Evolutionary conservation across 2,797 vertebrate species (phyloP), one percentile per base, ranked within the genome.

Genomic region (Hippocampus kuda): DNA sequence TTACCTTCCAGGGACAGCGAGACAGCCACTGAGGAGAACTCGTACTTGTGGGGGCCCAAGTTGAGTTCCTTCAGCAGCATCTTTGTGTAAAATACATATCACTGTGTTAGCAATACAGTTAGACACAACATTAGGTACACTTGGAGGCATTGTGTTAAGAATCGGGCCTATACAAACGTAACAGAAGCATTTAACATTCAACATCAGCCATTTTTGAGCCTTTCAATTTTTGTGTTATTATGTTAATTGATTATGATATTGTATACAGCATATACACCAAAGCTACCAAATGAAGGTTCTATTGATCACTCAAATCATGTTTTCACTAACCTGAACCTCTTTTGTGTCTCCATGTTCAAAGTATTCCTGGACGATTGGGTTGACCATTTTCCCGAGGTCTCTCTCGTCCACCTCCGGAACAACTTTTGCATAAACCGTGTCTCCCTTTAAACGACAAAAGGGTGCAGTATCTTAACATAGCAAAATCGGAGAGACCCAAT

Each of bases 261-360:
- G 6, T 38, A 7, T 38, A 38, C 34, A 38, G 34, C 34, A 38
- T 34, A 34, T 34, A 34, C 34, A 34, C 34, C 34, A 34, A 34
- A 34, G 5, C 34, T 34, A 34, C 34, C 5, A 34, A 34, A 34
- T 34, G 34, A 56, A 56, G 2, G 10, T 11, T 56, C 24, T 12
- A 56, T 12, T 11, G 24, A n/a, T 26, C 24, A 15, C 34, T n/a
- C 3, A 49, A 18, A 65, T 65, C 1, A 10, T 65, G 24, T 16
- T 27, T 26, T 65, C 24, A 27, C 66, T 81, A 81, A 94, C 93
- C 89, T 94, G 83, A 48, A 95, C 94, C 72, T 94, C 93, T 68
- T 89, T 89, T 66, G 93, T 93, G 88, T 94, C 94, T 79, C 93
- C 94, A 0, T 95, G 94, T 79, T 94, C 92, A 67, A 94, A 94